Evolutionary conservation across 2,888 invertebrate genomes (phyloP).

Genomic region (Eupithecia subumbrata): DNA sequence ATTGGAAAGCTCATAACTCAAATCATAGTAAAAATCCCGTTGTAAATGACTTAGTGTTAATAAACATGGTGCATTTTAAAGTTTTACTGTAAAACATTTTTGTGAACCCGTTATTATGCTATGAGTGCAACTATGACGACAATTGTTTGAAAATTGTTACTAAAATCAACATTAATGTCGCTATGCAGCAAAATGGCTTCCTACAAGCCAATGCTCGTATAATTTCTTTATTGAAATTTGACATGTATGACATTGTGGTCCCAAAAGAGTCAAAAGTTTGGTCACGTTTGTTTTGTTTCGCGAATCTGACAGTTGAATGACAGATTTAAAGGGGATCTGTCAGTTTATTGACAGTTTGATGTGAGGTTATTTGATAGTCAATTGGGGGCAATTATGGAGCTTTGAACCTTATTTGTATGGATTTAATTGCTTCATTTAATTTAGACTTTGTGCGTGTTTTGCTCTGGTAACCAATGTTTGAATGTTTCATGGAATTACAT

Average conservation of each 20-base stretch:
- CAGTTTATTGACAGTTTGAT: slow-evolving; percentile 17
- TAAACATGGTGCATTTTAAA: no score
- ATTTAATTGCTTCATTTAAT: neutral
- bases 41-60: no score
- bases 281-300: slow-evolving; percentile 23
- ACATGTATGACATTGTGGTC: slow-evolving; percentile 11
- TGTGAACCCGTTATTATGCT: no score
- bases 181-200: neutral
- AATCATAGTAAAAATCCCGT: no score
- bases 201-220: neutral
- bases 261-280: slow-evolving; percentile 26
- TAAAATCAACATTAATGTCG: no score
- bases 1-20: no score
- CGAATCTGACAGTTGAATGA: slow-evolving; percentile 24
- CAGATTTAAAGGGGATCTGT: slow-evolving; percentile 21
- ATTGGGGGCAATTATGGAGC: neutral
- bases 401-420: neutral
- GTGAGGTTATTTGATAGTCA: neutral
- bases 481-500: no score
- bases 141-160: no score
- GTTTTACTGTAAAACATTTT: no score
- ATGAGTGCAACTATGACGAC: no score
- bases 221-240: slow-evolving; percentile 4
- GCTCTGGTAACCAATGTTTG: no score
- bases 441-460: neutral